Evolutionary conservation across 2,888 invertebrate species (phyloP), one percentile per base, ranked within the genome.

Genomic region (Loripinus fragilis): DNA sequence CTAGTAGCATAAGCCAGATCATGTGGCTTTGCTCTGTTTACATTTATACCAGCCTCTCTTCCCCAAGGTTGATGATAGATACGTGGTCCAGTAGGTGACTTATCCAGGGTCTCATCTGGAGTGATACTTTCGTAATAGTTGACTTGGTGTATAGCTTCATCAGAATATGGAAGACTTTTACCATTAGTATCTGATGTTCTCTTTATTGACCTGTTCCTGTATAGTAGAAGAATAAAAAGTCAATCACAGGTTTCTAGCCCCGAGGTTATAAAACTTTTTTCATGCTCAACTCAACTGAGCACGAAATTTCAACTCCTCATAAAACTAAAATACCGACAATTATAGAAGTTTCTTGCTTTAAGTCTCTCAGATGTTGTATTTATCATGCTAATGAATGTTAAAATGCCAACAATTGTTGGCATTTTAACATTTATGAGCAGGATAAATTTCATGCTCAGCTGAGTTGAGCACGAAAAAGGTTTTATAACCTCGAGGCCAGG

Each of bases 1-100:
- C 87, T 87, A 0, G 87, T 86, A 30, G 87, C 87, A 79, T 87
- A 87, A 17, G 87, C 87, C 1, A 87, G 75, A 78, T 87, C 87
- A 55, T 72, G 67, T 41, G 71, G 80, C 76, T 86, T 82, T 28
- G 71, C 68, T 52, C 85, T 67, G 68, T 79, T 85, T 12, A 67
- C 50, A 12, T 75, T 64, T 20, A 78, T 64, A 28, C 78, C 83
- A 8, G 55, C 69, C 25, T 74, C 65, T n/a, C 67, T 42, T 0
- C 80, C 83, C 83, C 83, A 83, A 0, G 83, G 83, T 28, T 78
- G 76, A 55, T 83, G 80, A 42, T 83, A 83, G 25, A 42, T 41
- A 38, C 65, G 41, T 17, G 70, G 70, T 12, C 42, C 72, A 3
- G 70, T 70, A n/a, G 52, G 55, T 0, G 73, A 68, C 17, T 38